Percentiles rank a stretch among this genome's conserved stretches.
phyloP scores from a whole-genome alignment of 2,797 vertebrate species.

The Corythornis leucogaster region DNA sequence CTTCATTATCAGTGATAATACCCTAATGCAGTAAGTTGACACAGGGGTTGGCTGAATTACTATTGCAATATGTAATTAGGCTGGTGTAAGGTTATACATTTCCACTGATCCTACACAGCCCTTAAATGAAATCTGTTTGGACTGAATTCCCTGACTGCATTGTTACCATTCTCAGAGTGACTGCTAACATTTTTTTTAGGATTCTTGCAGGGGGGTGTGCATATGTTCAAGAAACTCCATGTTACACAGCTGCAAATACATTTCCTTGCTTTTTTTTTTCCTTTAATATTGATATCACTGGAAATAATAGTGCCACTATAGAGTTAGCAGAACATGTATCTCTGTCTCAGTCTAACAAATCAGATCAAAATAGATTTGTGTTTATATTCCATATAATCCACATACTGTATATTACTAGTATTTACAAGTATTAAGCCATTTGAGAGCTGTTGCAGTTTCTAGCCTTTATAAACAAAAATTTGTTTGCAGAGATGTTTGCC shows the following conservation, averaged over 20 bases:
- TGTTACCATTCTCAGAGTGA: conserved; percentile 5
- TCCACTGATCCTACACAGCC: conserved; percentile 11
- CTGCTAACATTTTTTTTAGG: neutral
- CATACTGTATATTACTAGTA: neutral
- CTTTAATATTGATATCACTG: neutral
- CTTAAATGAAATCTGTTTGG: conserved; percentile 60
- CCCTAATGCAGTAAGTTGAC: conserved; percentile 64
- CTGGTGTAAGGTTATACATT: conserved; percentile 49
- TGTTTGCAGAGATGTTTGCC: neutral
- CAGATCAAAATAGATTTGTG: neutral
- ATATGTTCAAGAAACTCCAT: neutral
- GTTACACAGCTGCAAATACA: neutral
- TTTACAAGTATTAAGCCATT: neutral
- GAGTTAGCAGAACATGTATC: neutral
- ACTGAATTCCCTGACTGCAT: conserved; percentile 4
- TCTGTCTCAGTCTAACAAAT: conserved; percentile 10
- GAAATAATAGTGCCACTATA: neutral
- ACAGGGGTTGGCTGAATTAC: conserved; percentile 58
- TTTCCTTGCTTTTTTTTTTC: neutral
- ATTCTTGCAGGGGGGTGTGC: neutral
- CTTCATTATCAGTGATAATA: conserved; percentile 69
- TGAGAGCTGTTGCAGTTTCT: neutral
- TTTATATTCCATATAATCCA: neutral
- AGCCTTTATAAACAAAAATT: neutral
- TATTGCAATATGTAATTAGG: conserved; percentile 66